Evolutionary conservation across 2,113 vertebrate genomes (phyloP).

Genomic region (Melanotaenia duboulayi): DNA sequence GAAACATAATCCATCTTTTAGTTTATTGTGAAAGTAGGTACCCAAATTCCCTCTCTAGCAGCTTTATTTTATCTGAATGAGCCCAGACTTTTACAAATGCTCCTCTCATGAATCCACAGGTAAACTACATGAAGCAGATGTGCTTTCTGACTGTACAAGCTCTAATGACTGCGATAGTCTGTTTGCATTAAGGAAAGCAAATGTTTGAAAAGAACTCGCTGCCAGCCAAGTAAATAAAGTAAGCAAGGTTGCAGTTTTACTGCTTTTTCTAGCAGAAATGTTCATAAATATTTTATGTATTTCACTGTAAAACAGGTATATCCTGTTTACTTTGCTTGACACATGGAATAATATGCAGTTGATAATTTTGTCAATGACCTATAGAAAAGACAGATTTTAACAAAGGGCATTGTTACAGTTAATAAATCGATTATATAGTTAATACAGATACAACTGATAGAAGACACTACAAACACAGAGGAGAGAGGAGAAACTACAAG

Average conservation of each 20-base stretch:
- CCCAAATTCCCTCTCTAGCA: constrained; percentile 38
- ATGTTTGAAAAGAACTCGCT: constrained; percentile 54
- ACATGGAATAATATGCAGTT: no score
- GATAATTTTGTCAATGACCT: no score
- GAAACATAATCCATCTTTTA: constrained; percentile 43
- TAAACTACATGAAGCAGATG: constrained; percentile 44
- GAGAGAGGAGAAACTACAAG: no score
- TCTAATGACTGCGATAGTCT: constrained; percentile 13
- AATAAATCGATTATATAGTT: no score
- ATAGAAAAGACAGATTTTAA: no score
- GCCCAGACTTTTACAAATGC: constrained; percentile 22
- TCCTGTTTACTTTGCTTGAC: no score
- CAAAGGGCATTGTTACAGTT: no score
- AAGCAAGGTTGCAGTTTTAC: constrained; percentile 12
- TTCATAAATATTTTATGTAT: background rate
- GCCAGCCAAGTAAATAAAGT: constrained; percentile 49
- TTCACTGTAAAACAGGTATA: constrained; percentile 3
- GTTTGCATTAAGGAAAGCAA: constrained; percentile 57
- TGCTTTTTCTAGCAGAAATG: constrained; percentile 12
- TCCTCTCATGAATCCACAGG: constrained; percentile 58
- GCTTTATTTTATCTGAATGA: constrained; percentile 44
- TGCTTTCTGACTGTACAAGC: constrained; percentile 51
- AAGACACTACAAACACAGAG: no score
- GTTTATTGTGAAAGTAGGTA: constrained; percentile 50
- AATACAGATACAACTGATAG: no score